Percentiles rank a stretch among this genome's conserved stretches.
phyloP scores from a whole-genome alignment of 2,113 vertebrate genomes.

The Sprattus sprattus region DNA sequence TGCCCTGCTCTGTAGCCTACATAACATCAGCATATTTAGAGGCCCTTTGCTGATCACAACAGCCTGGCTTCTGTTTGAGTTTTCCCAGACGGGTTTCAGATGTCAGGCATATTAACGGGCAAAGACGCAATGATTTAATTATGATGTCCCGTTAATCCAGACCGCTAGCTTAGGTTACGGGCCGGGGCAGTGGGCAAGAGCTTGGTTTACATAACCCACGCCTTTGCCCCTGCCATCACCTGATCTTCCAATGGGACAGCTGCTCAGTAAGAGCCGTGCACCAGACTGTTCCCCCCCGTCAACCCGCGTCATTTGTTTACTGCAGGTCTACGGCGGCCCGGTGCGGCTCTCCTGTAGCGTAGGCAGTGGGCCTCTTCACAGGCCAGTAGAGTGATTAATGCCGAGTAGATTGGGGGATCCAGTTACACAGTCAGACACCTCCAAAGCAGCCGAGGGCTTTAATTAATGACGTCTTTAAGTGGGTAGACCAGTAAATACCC shows the following conservation, averaged over 20 bases:
- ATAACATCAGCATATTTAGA: neutral
- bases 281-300: neutral
- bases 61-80: conserved; percentile 33
- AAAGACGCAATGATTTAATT: conserved; percentile 86
- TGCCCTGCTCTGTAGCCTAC: conserved; percentile 16
- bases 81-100: conserved; percentile 71
- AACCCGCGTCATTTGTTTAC: conserved; percentile 50
- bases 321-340: conserved; percentile 43
- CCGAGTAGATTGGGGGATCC: conserved; percentile 74
- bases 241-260: conserved; percentile 56
- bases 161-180: conserved; percentile 73
- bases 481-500: conserved; percentile 55
- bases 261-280: conserved; percentile 24
- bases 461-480: conserved; percentile 83
- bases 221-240: conserved; percentile 78
- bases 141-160: conserved; percentile 80
- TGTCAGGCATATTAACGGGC: conserved; percentile 74
- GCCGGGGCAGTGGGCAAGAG: conserved; percentile 70
- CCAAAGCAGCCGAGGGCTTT: conserved; percentile 77
- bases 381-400: conserved; percentile 88
- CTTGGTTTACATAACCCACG: conserved; percentile 79
- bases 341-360: conserved; percentile 64
- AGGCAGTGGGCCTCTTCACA: conserved; percentile 47
- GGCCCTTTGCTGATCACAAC: conserved; percentile 25
- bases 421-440: conserved; percentile 81